These are phyloP conservation scores for Guaruba guarouba DNA, from an alignment of 2,113 vertebrate species.

Conservation along the genomic window DNA sequence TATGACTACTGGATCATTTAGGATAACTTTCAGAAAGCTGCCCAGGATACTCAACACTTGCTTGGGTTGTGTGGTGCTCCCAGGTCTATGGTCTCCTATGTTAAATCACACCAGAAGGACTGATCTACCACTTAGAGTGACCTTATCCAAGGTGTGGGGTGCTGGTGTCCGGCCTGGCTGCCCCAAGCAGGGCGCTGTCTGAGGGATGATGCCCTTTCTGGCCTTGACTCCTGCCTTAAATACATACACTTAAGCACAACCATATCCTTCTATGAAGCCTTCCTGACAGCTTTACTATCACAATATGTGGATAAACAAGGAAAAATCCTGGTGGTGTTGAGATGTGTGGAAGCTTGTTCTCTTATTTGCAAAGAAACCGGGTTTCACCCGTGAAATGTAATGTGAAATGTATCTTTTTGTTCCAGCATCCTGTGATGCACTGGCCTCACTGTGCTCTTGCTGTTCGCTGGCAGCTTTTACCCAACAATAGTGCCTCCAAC, in stretches of 20 bases:
- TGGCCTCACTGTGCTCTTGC: neutral
- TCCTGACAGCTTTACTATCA: neutral
- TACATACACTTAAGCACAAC: neutral
- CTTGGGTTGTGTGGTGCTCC: accelerated
- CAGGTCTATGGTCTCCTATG: neutral
- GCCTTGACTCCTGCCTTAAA: neutral
- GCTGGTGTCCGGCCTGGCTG: neutral
- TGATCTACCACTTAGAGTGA: neutral
- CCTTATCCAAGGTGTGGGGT: neutral
- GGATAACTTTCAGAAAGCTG: neutral
- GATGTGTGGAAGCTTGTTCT: neutral
- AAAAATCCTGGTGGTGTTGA: neutral
- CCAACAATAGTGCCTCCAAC: neutral
- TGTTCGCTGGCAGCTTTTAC: constrained; percentile 16
- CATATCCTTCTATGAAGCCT: neutral
- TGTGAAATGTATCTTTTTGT: neutral
- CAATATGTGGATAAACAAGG: accelerated
- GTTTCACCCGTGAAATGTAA: constrained; percentile 3
- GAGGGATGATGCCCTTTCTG: neutral
- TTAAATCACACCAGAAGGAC: neutral
- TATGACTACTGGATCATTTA: neutral
- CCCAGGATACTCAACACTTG: neutral
- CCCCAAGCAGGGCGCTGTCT: neutral
- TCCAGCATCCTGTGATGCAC: neutral
- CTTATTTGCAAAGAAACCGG: neutral